A percentile compares a stretch with the other conserved stretches of the same genome.
These are phyloP conservation scores for Oxyura jamaicensis DNA, from an alignment of 2,113 vertebrate species.

Conservation along the genomic window DNA sequence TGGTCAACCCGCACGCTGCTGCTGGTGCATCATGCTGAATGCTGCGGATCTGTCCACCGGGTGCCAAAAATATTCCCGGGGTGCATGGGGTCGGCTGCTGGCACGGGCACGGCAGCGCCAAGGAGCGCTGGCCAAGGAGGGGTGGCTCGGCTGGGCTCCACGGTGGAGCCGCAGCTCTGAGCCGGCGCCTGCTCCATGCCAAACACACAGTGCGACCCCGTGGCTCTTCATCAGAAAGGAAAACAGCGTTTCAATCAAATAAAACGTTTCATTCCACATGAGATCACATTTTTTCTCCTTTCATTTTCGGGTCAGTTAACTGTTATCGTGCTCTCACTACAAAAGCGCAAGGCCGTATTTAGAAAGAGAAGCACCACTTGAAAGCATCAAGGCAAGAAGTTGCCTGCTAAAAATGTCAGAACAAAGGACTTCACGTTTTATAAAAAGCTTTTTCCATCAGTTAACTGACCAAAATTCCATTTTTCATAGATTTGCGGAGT, in stretches of 20 bases:
- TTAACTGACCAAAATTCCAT: neutral
- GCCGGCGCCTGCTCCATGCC: neutral
- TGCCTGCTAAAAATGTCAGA: neutral
- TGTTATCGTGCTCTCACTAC: neutral
- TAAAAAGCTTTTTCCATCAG: neutral
- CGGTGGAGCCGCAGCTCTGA: accelerated
- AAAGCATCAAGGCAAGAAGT: neutral
- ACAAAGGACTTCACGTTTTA: neutral
- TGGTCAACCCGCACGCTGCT: neutral
- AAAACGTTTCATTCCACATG: neutral
- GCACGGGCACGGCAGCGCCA: accelerated
- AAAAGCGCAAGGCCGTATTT: neutral
- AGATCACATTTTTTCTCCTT: neutral
- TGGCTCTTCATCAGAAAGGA: neutral
- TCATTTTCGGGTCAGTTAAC: neutral
- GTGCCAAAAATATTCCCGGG: accelerated
- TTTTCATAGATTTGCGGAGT: neutral
- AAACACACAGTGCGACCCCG: neutral
- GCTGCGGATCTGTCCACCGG: accelerated
- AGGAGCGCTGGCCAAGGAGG: accelerated
- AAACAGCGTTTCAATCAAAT: neutral
- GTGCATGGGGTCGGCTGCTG: accelerated
- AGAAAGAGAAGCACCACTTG: neutral
- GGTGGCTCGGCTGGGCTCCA: accelerated
- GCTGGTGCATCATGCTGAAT: neutral